Evolutionary conservation across 2,113 vertebrate species (phyloP).

Genomic region (Zapornia atra): DNA sequence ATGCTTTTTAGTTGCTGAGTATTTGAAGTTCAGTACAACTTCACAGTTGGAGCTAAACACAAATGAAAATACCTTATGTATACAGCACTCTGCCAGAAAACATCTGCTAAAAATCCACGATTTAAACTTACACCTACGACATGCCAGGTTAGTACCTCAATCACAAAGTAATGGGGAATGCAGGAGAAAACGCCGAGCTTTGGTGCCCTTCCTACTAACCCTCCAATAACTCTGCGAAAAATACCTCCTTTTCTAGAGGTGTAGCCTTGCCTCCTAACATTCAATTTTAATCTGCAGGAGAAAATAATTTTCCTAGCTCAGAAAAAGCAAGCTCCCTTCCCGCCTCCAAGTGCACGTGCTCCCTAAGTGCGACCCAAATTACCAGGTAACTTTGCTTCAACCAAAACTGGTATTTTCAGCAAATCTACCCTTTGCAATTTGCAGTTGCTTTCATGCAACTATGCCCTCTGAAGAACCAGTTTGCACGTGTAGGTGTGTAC

Average conservation of each 20-base stretch:
- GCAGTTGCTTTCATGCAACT: not conserved
- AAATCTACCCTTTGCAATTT: not conserved
- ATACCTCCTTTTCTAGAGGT: not conserved
- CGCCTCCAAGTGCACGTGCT: not conserved
- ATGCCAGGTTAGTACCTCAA: conserved; percentile 10
- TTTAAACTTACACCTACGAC: not conserved
- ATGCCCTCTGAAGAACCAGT: fast-evolving
- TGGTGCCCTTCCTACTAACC: not conserved
- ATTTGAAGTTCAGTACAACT: not conserved
- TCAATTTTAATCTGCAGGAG: not conserved
- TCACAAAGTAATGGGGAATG: not conserved
- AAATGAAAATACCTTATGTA: conserved; percentile 27
- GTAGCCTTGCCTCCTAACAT: not conserved
- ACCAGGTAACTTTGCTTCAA: not conserved
- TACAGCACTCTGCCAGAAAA: conserved; percentile 16
- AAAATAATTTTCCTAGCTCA: not conserved
- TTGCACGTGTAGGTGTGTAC: not conserved
- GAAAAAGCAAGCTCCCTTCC: not conserved
- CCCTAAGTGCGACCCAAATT: not conserved
- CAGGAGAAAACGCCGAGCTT: not conserved
- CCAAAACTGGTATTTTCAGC: not conserved
- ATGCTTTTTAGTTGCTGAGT: not conserved
- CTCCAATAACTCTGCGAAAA: not conserved
- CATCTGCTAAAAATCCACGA: conserved; percentile 6
- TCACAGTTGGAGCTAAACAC: conserved; percentile 11